Base-by-base conservation (phyloP, 37 sponge, comb jelly and placozoan genomes). In the Beroe ovata region DNA sequence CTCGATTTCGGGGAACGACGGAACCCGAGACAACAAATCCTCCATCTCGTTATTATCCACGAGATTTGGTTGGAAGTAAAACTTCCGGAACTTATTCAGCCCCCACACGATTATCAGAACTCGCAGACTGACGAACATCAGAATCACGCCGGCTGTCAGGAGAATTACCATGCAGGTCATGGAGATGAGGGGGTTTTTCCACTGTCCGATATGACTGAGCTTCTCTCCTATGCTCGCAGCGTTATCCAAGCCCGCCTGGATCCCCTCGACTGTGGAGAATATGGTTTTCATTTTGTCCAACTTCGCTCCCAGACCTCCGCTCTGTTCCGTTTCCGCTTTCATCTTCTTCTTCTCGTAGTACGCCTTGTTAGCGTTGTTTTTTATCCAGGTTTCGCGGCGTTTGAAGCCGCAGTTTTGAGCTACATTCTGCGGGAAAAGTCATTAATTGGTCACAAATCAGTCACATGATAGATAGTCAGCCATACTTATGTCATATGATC, bases 71-170 rank as follows among this genome's bases (percentile, higher is more conserved):
- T 41, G n/a, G 54, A 77, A 77, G 84, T 77, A 77, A 26, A 77
- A 77, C 84, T 77, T 77, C 84, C 84, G 41, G 38, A 77, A 77
- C 84, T 77, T 77, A 29, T 77, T 77, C 54, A 77, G 84, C 0
- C 84, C 84, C 84, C 84, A 77, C 28, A 39, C 84, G 16, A 77
- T 77, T 20, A 77, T 77, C 28, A 77, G 26, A 40, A 36, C 18
- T 18, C 84, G 84, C 28, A 40, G 23, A 35, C 84, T 77, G 6
- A 77, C 54, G 47, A 36, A 77, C 16, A 32, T 33, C 28, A 77
- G 84, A 0, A 42, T 19, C 20, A 11, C 8, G 23, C 54, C 84
- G 38, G 84, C 84, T 23, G 28, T 2, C 8, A 77, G 22, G 3
- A 77, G 42, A 3, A 77, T 40, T 4, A 77, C 23, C 19, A 19